phyloP scores from a whole-genome alignment of 2,888 invertebrate species.

The Sylvicola cinctus region DNA sequence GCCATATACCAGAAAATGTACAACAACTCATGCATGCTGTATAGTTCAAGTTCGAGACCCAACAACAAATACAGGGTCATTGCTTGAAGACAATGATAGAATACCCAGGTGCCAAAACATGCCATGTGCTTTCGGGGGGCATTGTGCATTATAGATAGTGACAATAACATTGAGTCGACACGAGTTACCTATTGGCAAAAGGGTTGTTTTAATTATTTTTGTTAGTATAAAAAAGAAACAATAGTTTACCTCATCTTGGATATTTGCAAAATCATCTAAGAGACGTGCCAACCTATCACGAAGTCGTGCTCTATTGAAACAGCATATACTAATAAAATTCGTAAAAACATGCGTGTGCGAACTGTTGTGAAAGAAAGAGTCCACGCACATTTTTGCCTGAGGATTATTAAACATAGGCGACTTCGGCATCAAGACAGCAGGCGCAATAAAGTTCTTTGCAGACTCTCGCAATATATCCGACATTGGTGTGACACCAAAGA shows the following conservation, averaged over 20 bases:
- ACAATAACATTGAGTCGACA: constrained; percentile 55
- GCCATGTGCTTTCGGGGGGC: constrained; percentile 54
- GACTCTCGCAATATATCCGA: constrained; percentile 72
- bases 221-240: background rate
- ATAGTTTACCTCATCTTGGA: constrained; percentile 68
- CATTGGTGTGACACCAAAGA: constrained; percentile 29
- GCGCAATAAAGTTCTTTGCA: constrained; percentile 69
- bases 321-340: constrained; percentile 68
- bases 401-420: constrained; percentile 40
- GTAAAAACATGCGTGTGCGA: constrained; percentile 56
- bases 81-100: constrained; percentile 78
- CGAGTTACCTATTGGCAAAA: constrained; percentile 72
- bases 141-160: too few relatives aligned
- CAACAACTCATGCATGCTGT: constrained; percentile 88
- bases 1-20: constrained; percentile 79
- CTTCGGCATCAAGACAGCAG: constrained; percentile 57
- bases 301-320: constrained; percentile 89
- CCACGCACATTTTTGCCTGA: constrained; percentile 67
- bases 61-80: constrained; percentile 89
- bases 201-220: background rate
- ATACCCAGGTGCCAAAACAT: constrained; percentile 85
- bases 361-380: constrained; percentile 72
- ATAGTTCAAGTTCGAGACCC: constrained; percentile 88
- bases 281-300: constrained; percentile 80
- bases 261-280: constrained; percentile 70